These are phyloP conservation scores for Creontiades dilutus DNA, from an alignment of 2,888 invertebrate genomes.

Conservation along the genomic window DNA sequence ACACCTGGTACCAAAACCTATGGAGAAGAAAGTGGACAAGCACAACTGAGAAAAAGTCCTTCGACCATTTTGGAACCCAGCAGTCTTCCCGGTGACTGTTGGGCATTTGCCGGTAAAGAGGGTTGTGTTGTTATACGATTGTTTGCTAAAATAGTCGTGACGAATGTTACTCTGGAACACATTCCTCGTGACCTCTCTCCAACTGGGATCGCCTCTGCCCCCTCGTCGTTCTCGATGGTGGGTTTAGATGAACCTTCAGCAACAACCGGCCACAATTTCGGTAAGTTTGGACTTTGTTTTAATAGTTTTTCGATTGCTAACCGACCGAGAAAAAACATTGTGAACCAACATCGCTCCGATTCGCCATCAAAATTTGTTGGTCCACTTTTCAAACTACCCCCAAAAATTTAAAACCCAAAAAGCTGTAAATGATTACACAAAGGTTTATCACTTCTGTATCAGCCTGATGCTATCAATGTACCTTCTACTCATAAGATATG, in stretches of 20 bases:
- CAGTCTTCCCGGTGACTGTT: slow-evolving; percentile 81
- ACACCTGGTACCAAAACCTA: slow-evolving; percentile 10
- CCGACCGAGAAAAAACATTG: no score
- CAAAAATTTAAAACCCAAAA: no score
- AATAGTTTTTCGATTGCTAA: no score
- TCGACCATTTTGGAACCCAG: slow-evolving; percentile 72
- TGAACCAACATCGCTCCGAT: no score
- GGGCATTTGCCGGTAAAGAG: slow-evolving; percentile 81
- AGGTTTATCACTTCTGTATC: no score
- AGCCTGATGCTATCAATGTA: no score
- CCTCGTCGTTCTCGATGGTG: slow-evolving; percentile 77
- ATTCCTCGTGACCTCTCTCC: slow-evolving; percentile 80
- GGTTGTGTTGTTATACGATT: slow-evolving; percentile 81
- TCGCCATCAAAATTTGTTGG: no score
- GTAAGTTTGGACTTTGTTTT: not conserved
- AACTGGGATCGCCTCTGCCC: slow-evolving; percentile 81
- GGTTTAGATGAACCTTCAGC: slow-evolving; percentile 21
- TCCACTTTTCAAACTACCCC: no score
- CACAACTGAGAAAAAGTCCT: not conserved
- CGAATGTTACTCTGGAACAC: slow-evolving; percentile 81
- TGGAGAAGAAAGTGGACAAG: not conserved
- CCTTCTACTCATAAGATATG: no score
- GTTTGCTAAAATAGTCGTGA: slow-evolving; percentile 78
- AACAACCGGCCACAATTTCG: slow-evolving; percentile 44
- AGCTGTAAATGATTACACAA: no score